These are phyloP conservation scores for Wasmannia auropunctata DNA, from an alignment of 1,140 invertebrate genomes.

Conservation along the genomic window DNA sequence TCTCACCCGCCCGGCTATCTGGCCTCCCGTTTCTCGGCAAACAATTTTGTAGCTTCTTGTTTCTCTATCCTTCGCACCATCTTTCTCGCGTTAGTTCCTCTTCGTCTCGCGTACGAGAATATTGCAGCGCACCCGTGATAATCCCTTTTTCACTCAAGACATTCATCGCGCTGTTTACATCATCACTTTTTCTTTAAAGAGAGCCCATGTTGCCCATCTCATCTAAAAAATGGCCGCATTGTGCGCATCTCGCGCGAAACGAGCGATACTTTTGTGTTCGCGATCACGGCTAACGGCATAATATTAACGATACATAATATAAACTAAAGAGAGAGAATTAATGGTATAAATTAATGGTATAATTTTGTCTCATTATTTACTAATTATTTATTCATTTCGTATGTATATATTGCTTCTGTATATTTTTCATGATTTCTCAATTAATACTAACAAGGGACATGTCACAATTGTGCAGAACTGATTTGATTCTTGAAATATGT, in stretches of 20 bases:
- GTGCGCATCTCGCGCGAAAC: constrained; percentile 5
- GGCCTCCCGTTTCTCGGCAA: constrained; percentile 2
- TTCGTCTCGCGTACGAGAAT: constrained; percentile 2
- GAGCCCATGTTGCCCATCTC: constrained; percentile 20
- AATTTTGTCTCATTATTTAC: neutral
- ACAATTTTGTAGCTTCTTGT: constrained; percentile 57
- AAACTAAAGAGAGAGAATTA: neutral
- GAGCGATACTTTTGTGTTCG: neutral
- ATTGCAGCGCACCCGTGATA: constrained; percentile 46
- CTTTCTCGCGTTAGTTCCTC: constrained; percentile 17
- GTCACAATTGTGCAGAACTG: too few relatives aligned
- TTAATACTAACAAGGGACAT: too few relatives aligned
- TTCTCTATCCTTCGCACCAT: neutral
- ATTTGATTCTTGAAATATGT: too few relatives aligned
- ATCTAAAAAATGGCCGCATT: constrained; percentile 29
- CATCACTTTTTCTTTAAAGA: constrained; percentile 47
- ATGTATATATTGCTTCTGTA: neutral
- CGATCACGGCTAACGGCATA: neutral
- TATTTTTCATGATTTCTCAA: too few relatives aligned
- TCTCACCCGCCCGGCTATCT: neutral
- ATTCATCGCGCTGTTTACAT: constrained; percentile 41
- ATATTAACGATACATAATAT: neutral
- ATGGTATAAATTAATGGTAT: neutral
- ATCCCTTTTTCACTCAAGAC: constrained; percentile 39
- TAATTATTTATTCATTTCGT: neutral